Percentiles rank a stretch among this genome's conserved stretches.
These are phyloP conservation scores for Drosophila rubida DNA, from an alignment of 2,888 invertebrate genomes.

Conservation along the genomic window DNA sequence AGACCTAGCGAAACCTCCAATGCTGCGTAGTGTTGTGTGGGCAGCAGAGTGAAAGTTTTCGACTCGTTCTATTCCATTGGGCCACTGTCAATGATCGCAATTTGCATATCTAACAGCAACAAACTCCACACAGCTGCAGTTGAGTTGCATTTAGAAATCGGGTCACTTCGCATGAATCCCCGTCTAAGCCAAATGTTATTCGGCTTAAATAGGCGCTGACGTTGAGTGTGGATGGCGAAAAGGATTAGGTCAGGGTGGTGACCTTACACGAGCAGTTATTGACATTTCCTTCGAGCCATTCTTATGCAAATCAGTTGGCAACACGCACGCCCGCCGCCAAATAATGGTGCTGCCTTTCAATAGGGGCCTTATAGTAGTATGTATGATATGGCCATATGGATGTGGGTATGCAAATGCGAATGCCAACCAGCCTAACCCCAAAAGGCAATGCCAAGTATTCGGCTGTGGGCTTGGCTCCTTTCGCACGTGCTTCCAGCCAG, in stretches of 20 bases:
- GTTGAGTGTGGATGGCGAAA: slow-evolving; percentile 18
- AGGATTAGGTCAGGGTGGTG: slow-evolving; percentile 45
- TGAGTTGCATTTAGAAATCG: slow-evolving; percentile 48
- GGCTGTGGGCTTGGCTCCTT: slow-evolving; percentile 54
- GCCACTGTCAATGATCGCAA: slow-evolving; percentile 33
- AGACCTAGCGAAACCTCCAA: slow-evolving; percentile 17
- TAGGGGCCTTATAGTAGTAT: slow-evolving; percentile 59
- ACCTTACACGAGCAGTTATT: slow-evolving; percentile 47
- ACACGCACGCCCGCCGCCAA: slow-evolving; percentile 56
- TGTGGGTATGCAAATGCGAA: slow-evolving; percentile 65
- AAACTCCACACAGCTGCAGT: slow-evolving; percentile 31
- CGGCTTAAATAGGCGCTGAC: not conserved
- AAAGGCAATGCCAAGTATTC: slow-evolving; percentile 37
- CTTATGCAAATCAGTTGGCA: slow-evolving; percentile 70
- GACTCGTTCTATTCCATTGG: slow-evolving; percentile 66
- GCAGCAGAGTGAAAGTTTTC: slow-evolving; percentile 65
- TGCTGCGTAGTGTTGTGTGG: slow-evolving; percentile 20
- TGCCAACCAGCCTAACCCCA: slow-evolving; percentile 41
- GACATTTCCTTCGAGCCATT: slow-evolving; percentile 61
- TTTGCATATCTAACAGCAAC: slow-evolving; percentile 56
- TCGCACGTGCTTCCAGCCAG: slow-evolving; percentile 2
- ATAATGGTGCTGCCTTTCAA: slow-evolving; percentile 57
- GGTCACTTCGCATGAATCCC: slow-evolving; percentile 12
- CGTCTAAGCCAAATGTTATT: not conserved
- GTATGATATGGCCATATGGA: slow-evolving; percentile 53